These are phyloP conservation scores for Drosophila paulistorum DNA, from an alignment of 1,140 invertebrate genomes.

Conservation along the genomic window DNA sequence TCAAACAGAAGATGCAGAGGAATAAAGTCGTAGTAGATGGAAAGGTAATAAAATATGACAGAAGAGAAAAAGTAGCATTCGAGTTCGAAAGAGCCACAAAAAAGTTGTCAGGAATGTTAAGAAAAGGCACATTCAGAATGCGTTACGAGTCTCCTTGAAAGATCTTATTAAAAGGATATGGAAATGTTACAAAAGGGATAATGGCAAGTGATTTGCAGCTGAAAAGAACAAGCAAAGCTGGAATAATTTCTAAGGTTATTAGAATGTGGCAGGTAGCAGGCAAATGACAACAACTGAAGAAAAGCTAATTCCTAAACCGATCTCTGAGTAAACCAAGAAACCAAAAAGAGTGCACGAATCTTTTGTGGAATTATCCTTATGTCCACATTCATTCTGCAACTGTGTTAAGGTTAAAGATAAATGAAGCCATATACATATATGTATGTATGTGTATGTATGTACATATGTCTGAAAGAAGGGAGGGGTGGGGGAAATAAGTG, in stretches of 20 bases:
- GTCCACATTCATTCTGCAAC: neutral
- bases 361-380: neutral
- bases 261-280: neutral
- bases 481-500: neutral
- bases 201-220: too few species aligned
- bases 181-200: too few species aligned
- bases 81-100: too few species aligned
- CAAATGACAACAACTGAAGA: neutral
- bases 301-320: neutral
- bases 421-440: neutral
- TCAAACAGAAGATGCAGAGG: slow-evolving; percentile 7
- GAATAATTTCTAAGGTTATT: neutral
- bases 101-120: too few species aligned
- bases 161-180: too few species aligned
- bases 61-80: neutral
- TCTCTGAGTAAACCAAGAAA: neutral
- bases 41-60: neutral
- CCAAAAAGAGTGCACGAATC: neutral
- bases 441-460: neutral
- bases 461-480: neutral
- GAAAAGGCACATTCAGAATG: too few species aligned
- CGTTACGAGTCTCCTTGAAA: too few species aligned
- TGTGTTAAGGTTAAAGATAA: slow-evolving; percentile 1
- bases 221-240: too few species aligned
- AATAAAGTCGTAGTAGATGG: neutral